A percentile compares a stretch with the other conserved stretches of the same genome.
Evolutionary conservation across 2,113 vertebrate genomes (phyloP).

Genomic region (Bambusicola thoracicus): DNA sequence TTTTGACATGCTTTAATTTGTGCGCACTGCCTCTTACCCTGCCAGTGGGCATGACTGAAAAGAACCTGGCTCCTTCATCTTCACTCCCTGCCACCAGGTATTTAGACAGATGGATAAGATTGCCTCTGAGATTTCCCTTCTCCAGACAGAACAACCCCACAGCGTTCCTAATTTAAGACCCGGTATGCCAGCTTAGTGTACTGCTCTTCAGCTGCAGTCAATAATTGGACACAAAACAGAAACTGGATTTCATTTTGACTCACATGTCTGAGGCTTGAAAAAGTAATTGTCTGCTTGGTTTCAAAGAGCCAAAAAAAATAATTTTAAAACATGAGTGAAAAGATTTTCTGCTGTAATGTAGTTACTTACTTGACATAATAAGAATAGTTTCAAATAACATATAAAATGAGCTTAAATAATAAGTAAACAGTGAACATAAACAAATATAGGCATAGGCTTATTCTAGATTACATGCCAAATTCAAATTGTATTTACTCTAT

Average conservation of each 20-base stretch:
- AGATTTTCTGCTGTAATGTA: not conserved
- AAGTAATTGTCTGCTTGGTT: not conserved
- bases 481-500: not conserved
- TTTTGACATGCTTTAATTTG: not conserved
- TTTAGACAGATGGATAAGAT: not conserved
- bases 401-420: not conserved
- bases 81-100: not conserved
- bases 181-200: not conserved
- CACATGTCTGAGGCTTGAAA: not conserved
- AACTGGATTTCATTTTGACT: not conserved
- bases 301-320: not conserved
- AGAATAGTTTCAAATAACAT: not conserved
- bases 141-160: not conserved
- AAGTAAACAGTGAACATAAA: not conserved
- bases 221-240: not conserved
- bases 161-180: not conserved
- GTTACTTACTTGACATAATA: not conserved
- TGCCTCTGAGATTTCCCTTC: not conserved
- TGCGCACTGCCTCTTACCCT: not conserved
- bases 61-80: not conserved
- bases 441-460: not conserved
- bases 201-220: not conserved
- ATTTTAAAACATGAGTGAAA: not conserved
- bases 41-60: not conserved
- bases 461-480: not conserved